Evolutionary conservation across 2,888 invertebrate species (phyloP), one percentile per base, ranked within the genome.

Genomic region (Callinectes sapidus): DNA sequence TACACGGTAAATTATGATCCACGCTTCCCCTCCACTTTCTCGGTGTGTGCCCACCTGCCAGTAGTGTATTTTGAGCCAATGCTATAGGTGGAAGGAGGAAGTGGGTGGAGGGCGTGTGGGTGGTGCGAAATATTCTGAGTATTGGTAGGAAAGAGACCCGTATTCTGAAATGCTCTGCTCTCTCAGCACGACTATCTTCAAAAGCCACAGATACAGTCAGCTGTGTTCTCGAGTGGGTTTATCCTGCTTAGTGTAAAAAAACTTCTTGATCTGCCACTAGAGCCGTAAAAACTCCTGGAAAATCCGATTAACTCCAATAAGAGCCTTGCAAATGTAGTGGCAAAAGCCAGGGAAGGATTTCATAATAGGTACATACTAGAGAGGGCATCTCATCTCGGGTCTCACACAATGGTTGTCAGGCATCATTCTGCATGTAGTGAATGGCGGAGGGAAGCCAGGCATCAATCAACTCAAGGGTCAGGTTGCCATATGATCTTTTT

Each of bases 81-180:
- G 89, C 39, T 66, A 66, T 28, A 14, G 66, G 87, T 55, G 87
- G 28, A 32, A 89, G 66, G 66, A 89, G 55, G 89, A 89, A 55
- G 88, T 54, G 88, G 61, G 13, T 28, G 88, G 86, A 86, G 42
- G 86, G 10, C 13, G 87, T 87, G 87, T 87, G 35, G 81, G 81
- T 81, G 35, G 81, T 87, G 86, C n/a, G 87, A 23, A 87, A n/a
- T 42, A 48, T 87, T 28, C 23, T 55, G 54, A 55, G 16, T n/a
- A n/a, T n/a, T 61, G 61, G 13, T 2, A 42, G 42, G 10, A 10
- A 8, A 48, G 48, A 48, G 48, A 10, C 48, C 6, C 5, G 48
- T 48, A 48, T 48, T 48, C 48, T 48, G 42, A 48, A 48, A 48
- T 10, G 48, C 48, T 48, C 48, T 48, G 48, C 6, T 48, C 48